A percentile compares a stretch with the other conserved stretches of the same genome.
phyloP scores from a whole-genome alignment of 2,113 vertebrate species.

The Strix uralensis region DNA sequence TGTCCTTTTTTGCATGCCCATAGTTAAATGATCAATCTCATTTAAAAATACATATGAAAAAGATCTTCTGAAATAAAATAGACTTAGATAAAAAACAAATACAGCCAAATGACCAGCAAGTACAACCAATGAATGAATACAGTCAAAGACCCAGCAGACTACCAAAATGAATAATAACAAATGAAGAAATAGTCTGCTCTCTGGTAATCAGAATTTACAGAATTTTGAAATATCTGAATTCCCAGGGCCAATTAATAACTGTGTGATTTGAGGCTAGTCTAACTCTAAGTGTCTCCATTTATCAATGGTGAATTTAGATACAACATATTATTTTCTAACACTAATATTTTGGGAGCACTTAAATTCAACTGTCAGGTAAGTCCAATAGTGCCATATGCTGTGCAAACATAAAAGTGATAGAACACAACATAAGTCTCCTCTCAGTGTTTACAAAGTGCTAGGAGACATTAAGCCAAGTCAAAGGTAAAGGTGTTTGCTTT shows the following conservation, averaged over 20 bases:
- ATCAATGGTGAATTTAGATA: not conserved
- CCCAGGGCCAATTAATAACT: not conserved
- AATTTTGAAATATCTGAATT: not conserved
- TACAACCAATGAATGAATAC: fast-evolving
- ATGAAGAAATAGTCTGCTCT: not conserved
- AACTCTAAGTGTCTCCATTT: not conserved
- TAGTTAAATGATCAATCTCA: not conserved
- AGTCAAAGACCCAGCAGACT: not conserved
- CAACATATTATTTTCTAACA: not conserved
- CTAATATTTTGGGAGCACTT: not conserved
- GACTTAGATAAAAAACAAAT: not conserved
- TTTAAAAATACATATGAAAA: not conserved
- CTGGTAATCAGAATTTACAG: not conserved
- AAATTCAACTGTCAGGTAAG: not conserved
- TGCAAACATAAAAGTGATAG: not conserved
- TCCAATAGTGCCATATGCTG: not conserved
- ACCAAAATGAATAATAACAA: not conserved
- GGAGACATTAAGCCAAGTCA: not conserved
- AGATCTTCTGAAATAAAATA: not conserved
- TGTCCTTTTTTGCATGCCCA: not conserved
- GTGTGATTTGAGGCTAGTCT: not conserved
- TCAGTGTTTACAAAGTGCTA: not conserved
- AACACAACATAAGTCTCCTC: not conserved
- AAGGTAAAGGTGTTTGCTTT: not conserved
- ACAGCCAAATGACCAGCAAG: not conserved